Base-by-base conservation (phyloP, 1,140 invertebrate genomes). In the Pseudomyrmex flavicornis region DNA sequence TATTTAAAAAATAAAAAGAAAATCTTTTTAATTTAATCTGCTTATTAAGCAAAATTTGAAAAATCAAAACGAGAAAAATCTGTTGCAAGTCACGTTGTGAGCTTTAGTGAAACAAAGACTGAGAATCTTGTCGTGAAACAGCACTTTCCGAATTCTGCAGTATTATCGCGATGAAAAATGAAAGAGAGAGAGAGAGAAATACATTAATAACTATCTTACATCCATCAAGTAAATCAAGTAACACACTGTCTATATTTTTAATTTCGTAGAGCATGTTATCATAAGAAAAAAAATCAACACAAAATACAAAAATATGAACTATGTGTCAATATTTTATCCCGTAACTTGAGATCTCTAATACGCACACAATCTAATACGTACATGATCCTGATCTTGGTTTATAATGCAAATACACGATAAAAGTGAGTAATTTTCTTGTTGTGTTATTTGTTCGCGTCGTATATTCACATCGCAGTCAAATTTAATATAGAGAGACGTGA, bases 101-200 rank as follows among this genome's bases (percentile, higher is more conserved):
- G 20, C 46, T 35, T 70, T 13, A 20, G 22, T 17, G 4, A 9
- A 46, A 68, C 13, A 35, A 58, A 58, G 5, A 22, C 59, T 5
- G 44, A 79, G 10, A 48, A 4, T 10, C 35, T 26, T 46, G n/a
- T 65, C 26, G 17, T 66, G 17, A 77, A 46, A 20, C 35, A 44
- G 75, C 75, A 69, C 48, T 69, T 79, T 1, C 2, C 20, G 7
- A 70, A 79, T 70, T 59, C 54, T 59, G 65, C 20, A 59, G 58
- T 46, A 68, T 77, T 63, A 68, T 10, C 26, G 35, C 22, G 50
- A 77, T 26, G 2, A 35, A 35, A 35, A 35, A 35, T 35, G 35
- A 35, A 35, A 35, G 35, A 35, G 0, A 35, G 35, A 35, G 35
- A 35, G 35, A 35, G 35, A 35, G 35, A 35, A 35, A 35, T 35